Conservation (phyloP, 1,140 invertebrate species). For the Bacillus rossius region DNA sequence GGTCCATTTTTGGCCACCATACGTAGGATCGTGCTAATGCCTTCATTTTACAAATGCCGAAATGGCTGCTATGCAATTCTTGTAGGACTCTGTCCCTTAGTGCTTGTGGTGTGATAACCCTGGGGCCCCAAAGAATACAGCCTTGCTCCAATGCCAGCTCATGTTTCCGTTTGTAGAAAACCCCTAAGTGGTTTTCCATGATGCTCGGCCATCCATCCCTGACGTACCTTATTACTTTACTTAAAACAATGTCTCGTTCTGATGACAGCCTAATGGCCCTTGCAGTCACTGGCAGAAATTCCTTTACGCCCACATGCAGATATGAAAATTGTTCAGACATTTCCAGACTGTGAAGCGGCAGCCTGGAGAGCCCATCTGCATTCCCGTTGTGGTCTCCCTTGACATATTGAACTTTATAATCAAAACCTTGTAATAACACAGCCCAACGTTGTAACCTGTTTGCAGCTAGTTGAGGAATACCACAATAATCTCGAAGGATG, state of each 20-base stretch:
- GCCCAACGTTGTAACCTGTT: constrained; percentile 36
- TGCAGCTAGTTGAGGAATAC: constrained; percentile 27
- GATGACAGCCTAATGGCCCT: background rate
- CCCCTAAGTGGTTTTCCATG: background rate
- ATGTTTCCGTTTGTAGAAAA: background rate
- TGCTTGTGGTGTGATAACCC: background rate
- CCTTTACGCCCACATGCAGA: background rate
- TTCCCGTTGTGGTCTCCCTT: background rate
- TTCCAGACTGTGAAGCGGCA: background rate
- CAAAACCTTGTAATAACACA: constrained; percentile 31
- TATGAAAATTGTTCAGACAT: background rate
- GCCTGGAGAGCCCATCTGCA: constrained; percentile 1
- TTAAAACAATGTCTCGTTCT: background rate
- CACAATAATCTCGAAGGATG: constrained; percentile 27
- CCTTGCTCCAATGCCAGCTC: constrained; percentile 3
- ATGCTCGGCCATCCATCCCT: constrained; percentile 1
- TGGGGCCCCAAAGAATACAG: constrained; percentile 4
- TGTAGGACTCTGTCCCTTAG: constrained; percentile 1
- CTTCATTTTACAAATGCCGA: constrained; percentile 36
- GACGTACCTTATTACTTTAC: background rate
- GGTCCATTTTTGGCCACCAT: constrained; percentile 35
- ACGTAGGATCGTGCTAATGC: constrained; percentile 28
- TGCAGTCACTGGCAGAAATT: background rate
- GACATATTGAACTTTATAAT: constrained; percentile 33
- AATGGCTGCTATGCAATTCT: constrained; percentile 28